Evolutionary conservation across 2,797 vertebrate genomes (phyloP), one percentile per base, ranked within the genome.

Genomic region (Protosalanx chinensis): DNA sequence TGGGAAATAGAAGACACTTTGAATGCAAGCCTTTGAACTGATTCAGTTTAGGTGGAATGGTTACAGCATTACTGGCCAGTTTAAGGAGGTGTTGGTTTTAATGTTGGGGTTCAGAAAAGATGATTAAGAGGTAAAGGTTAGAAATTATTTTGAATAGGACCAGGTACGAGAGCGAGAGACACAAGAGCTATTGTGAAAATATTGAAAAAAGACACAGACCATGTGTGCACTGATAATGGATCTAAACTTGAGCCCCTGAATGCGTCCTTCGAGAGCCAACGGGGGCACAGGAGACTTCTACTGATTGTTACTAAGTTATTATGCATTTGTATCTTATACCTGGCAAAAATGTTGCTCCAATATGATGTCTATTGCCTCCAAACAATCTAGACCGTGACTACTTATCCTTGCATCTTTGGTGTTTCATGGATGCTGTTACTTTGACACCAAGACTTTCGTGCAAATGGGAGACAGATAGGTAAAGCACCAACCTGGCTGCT

Each of bases 241-340:
- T 71, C 35, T 74, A 67, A 79, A 85, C 76, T 82, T 12, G 20
- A 64, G 70, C 70, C 75, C 74, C 46, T 83, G 23, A 66, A 77
- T 79, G 86, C 79, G 64, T 67, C 79, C 70, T 64, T 78, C 81
- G 70, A 62, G 7, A 56, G 72, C 51, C 6, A 74, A 73, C 69
- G 72, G 29, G 67, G 66, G 23, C 20, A 6, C 30, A 84, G 32
- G 68, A 82, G 78, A 81, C 81, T 68, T 74, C 81, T 67, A 65
- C 76, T 84, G 83, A 87, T 85, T 87, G 86, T 86, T 79, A 58
- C 78, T 16, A 73, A 69, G 76, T 70, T 77, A 72, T 80, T 83
- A 88, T 87, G 84, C 85, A 87, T 89, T 85, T 84, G 73, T 75
- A 81, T 83, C 72, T 89, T 74, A 73, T 71, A 76, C 64, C 74